A percentile compares a stretch with the other conserved stretches of the same genome.
These are phyloP conservation scores for Tonatia bakeri DNA, from an alignment of 2,113 vertebrate species.

Conservation along the genomic window DNA sequence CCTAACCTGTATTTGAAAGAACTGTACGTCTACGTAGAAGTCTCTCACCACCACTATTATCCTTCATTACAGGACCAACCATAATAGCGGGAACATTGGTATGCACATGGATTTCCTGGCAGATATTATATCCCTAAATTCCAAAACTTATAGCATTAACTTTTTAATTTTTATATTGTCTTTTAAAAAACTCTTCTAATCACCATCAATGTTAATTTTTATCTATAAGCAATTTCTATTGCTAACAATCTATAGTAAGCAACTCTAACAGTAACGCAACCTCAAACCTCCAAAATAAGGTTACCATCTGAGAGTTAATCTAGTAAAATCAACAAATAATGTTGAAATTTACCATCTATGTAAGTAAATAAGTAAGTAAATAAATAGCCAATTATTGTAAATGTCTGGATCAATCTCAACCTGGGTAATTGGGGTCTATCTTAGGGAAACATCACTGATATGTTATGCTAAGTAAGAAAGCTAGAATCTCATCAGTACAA, in stretches of 20 bases:
- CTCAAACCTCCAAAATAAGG: slow-evolving; percentile 11
- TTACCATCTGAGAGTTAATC: neutral
- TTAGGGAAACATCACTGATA: neutral
- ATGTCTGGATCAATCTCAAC: neutral
- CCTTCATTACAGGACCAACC: neutral
- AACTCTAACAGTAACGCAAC: neutral
- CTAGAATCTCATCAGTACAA: neutral
- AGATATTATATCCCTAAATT: neutral
- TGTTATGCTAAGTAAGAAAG: neutral
- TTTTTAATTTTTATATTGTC: neutral
- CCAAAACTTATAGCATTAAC: neutral
- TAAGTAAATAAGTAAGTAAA: neutral
- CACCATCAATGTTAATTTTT: neutral
- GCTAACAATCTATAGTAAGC: neutral
- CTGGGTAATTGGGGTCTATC: neutral
- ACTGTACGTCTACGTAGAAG: neutral
- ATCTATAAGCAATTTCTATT: neutral
- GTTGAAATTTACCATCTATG: neutral
- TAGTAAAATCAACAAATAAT: slow-evolving; percentile 15
- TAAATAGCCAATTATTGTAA: neutral
- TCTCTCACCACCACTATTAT: neutral
- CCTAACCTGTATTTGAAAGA: neutral
- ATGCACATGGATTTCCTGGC: neutral
- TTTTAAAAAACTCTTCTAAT: neutral
- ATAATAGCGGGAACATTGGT: neutral